Evolutionary conservation across 2,888 invertebrate genomes (phyloP), one percentile per base, ranked within the genome.

Genomic region (Halocaridina rubra): DNA sequence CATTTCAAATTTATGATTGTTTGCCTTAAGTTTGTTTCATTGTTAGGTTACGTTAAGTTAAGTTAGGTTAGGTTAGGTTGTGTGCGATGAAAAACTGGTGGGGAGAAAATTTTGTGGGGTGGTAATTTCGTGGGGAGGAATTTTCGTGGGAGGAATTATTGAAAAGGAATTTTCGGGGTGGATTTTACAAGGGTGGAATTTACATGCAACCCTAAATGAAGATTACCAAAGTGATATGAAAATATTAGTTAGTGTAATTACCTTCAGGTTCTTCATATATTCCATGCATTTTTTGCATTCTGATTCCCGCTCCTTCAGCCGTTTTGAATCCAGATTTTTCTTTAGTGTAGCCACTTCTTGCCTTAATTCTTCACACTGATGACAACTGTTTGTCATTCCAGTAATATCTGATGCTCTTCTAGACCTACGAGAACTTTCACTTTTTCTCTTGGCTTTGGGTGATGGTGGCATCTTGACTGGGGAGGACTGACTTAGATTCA

Each of bases 361-460:
- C 16, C 86, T 61, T 3, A 88, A 77, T 16, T 88, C 88, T 19
- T 87, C 88, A 39, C 88, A 88, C 74, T 79, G 84, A 4, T 80
- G 80, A 33, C 88, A 88, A 0, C 81, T 78, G 7, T 85, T 81
- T 22, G 78, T 30, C 88, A 88, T 88, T 13, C 88, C 88, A 0
- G 88, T 88, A 30, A 88, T 81, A 27, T 88, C 88, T 19, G 88
- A 88, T 5, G 85, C 82, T 39, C 88, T 59, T 3, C 88, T 67
- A n/a, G 85, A 86, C 32, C 78, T 80, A 8, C 84, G 39, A 8
- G 67, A 59, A 16, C 64, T 67, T 19, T 75, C 81, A 39, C 81
- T 75, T 46, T 76, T 75, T 24, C 85, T 81, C 64, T 53, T 72
- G 24, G 80, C 78, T 81, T 81, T 87, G 32, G 85, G 86, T 10